phyloP scores from a whole-genome alignment of 2,888 invertebrate genomes.

The Dryobota labecula region DNA sequence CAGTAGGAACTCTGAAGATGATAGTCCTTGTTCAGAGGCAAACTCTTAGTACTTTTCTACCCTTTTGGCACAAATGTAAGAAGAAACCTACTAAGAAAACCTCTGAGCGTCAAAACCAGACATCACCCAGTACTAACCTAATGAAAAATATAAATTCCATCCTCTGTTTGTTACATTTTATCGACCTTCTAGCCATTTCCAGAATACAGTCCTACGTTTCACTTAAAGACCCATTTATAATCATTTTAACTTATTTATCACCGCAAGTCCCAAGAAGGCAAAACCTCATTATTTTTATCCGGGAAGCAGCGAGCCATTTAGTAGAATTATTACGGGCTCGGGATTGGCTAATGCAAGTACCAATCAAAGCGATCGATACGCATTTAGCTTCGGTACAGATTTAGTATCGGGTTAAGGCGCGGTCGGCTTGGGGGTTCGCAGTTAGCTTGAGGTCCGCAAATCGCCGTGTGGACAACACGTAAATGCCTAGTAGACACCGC shows the following conservation, averaged over 20 bases:
- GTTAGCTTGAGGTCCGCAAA: background rate
- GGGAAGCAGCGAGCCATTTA: constrained; percentile 20
- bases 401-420: constrained; percentile 27
- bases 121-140: background rate
- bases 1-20: too few relatives aligned
- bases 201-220: constrained; percentile 29
- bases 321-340: constrained; percentile 40
- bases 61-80: too few relatives aligned
- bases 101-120: background rate
- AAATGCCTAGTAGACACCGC: background rate
- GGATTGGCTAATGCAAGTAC: constrained; percentile 43
- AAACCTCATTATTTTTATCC: constrained; percentile 50
- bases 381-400: constrained; percentile 44
- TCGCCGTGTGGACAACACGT: background rate
- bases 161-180: constrained; percentile 3
- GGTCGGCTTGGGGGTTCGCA: background rate
- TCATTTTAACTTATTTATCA: constrained; percentile 55
- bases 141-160: constrained; percentile 3
- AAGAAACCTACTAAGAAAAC: too few relatives aligned
- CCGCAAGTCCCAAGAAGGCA: constrained; percentile 20
- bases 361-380: constrained; percentile 46
- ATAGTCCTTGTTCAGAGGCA: too few relatives aligned
- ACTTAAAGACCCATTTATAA: constrained; percentile 47
- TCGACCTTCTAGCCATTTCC: background rate
- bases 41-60: background rate